These are phyloP conservation scores for Calonectris borealis DNA, from an alignment of 2,113 vertebrate species.

Conservation along the genomic window DNA sequence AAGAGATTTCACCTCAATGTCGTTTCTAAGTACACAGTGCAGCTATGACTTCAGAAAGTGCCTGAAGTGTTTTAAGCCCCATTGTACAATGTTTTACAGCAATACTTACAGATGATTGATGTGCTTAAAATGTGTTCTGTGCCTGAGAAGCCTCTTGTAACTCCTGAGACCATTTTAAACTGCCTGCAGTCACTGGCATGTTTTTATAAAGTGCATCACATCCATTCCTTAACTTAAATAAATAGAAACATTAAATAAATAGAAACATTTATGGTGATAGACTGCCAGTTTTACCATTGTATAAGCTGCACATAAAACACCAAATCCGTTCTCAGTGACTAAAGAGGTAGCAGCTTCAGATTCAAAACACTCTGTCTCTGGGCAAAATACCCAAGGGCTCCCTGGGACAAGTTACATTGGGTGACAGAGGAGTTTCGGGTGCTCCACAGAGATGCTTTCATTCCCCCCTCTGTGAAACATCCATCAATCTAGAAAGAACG, in stretches of 20 bases:
- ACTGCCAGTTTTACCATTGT: background rate
- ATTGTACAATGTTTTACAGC: background rate
- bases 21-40: background rate
- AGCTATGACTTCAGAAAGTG: conserved; percentile 3
- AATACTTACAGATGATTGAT: conserved; percentile 68
- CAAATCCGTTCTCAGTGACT: background rate
- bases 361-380: background rate
- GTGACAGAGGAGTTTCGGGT: background rate
- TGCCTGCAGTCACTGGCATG: conserved; percentile 73
- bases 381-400: background rate
- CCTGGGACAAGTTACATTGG: background rate
- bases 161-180: conserved; percentile 78
- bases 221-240: conserved; percentile 69
- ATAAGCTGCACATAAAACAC: background rate
- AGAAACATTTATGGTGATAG: background rate
- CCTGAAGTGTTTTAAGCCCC: conserved; percentile 2
- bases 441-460: background rate
- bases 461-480: background rate
- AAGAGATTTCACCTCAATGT: conserved; percentile 22
- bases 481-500: background rate
- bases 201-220: conserved; percentile 72
- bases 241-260: conserved; percentile 58
- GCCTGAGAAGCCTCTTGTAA: conserved; percentile 67
- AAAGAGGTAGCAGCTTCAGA: background rate
- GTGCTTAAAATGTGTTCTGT: conserved; percentile 66